phyloP scores from a whole-genome alignment of 2,797 vertebrate species.

The Enoplosus armatus region DNA sequence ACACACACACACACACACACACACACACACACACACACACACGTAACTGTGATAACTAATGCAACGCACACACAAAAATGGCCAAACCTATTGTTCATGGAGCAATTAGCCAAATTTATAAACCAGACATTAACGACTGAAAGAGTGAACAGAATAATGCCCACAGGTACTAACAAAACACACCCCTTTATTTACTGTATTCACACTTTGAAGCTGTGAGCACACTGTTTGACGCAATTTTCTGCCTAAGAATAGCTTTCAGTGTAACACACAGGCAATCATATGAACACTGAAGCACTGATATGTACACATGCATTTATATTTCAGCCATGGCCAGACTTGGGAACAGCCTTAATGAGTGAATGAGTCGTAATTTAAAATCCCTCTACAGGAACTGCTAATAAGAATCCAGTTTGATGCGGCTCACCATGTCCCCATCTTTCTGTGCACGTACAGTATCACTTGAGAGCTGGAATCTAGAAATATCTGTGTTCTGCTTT shows the following conservation, averaged over 20 bases:
- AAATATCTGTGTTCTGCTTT: constrained; percentile 60
- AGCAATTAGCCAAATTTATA: constrained; percentile 34
- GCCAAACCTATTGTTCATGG: constrained; percentile 5
- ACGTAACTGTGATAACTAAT: neutral
- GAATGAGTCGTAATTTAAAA: constrained; percentile 76
- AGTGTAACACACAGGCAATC: constrained; percentile 28
- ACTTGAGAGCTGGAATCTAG: constrained; percentile 52
- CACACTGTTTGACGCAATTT: constrained; percentile 28
- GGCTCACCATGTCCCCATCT: constrained; percentile 42
- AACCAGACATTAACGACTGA: constrained; percentile 28
- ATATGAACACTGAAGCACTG: constrained; percentile 34
- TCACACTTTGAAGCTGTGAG: constrained; percentile 43
- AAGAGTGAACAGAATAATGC: constrained; percentile 22
- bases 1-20: neutral
- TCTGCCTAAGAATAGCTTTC: constrained; percentile 48
- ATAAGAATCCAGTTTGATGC: constrained; percentile 65
- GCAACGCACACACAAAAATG: constrained; percentile 9
- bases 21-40: constrained; percentile 5
- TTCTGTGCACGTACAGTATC: constrained; percentile 35
- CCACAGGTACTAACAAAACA: constrained; percentile 28
- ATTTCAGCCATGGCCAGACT: constrained; percentile 60
- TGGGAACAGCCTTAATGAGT: constrained; percentile 71
- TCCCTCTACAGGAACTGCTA: constrained; percentile 58
- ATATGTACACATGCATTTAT: constrained; percentile 33
- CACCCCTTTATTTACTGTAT: constrained; percentile 21